Base-by-base conservation (phyloP, 2,888 invertebrate genomes). In the Corythucha ciliata region DNA sequence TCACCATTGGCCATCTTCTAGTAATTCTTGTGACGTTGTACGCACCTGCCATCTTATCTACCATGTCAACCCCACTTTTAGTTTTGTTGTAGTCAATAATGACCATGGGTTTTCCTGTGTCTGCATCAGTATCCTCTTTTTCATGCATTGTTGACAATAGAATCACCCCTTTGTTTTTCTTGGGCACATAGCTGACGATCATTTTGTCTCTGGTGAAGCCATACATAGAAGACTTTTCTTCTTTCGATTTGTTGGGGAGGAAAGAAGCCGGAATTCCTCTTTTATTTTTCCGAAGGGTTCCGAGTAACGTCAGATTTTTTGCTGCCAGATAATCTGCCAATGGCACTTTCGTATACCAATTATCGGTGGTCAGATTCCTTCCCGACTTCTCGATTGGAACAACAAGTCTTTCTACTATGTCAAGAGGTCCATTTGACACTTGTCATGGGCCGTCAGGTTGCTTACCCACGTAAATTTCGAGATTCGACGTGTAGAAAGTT, bases 231-330 rank as follows among this genome's bases (percentile, higher is more conserved):
- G 32, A 36, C 16, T 44, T 44, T 10, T 32, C 25, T 44, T 12
- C 49, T 36, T 45, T n/a, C 26, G 22, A 22, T 22, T 42, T 36
- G 29, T 53, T 34, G 21, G 53, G 40, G 7, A 41, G 44, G 41
- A 48, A 53, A 34, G 25, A 33, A 16, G 60, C 61, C 57, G 64
- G 65, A 48, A 65, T 53, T 48, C 62, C 60, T 40, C 48, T 49
- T 57, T 63, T 64, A 44, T 63, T 55, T 33, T 37, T 37, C n/a
- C 21, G 53, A 33, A 61, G 34, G 16, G 62, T 62, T 40, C 58
- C 62, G 45, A 60, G 49, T 27, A 61, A 49, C 46, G 58, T 62
- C 24, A 59, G 48, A 53, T 57, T 57, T 24, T 57, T 42, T 29
- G 8, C 39, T 18, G 49, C 32, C 16, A 53, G 22, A 14, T 48